Conservation (phyloP, 2,113 vertebrate genomes). For the Lasiurus borealis region DNA sequence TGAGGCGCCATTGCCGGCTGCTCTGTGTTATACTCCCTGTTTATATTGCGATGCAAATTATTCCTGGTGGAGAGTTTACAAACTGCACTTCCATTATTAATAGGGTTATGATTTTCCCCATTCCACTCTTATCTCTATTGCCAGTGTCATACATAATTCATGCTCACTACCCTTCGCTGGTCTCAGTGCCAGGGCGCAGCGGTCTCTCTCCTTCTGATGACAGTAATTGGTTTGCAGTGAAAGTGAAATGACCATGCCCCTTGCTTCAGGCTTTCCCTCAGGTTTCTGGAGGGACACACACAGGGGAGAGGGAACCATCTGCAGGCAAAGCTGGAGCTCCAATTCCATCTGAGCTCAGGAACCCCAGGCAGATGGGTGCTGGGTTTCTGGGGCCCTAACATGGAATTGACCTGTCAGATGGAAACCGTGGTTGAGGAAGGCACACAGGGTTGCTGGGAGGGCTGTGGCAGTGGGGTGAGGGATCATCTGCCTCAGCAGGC, state of each 20-base stretch:
- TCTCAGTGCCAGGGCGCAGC: constrained; percentile 80
- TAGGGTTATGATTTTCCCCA: constrained; percentile 86
- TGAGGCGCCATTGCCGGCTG: constrained; percentile 77
- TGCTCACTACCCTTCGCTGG: constrained; percentile 84
- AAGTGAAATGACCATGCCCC: constrained; percentile 76
- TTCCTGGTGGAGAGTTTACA: constrained; percentile 88
- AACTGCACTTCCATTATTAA: constrained; percentile 90
- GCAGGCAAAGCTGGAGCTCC: background rate
- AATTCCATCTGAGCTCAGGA: constrained; percentile 20
- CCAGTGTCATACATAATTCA: constrained; percentile 89
- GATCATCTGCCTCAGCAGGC: background rate
- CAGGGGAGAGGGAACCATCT: background rate
- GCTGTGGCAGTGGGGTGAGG: background rate
- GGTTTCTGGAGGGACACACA: constrained; percentile 65
- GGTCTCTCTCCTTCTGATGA: constrained; percentile 73
- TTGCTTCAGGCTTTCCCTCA: constrained; percentile 59
- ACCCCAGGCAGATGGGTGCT: accelerated
- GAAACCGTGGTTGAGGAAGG: background rate
- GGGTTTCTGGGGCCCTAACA: background rate
- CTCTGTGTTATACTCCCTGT: constrained; percentile 81
- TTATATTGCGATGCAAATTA: constrained; percentile 90
- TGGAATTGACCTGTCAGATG: background rate
- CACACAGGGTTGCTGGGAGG: no score
- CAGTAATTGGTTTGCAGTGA: constrained; percentile 79
- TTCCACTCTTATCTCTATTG: constrained; percentile 87